Conservation (phyloP, 2,888 invertebrate species). For the Deilephila elpenor region DNA sequence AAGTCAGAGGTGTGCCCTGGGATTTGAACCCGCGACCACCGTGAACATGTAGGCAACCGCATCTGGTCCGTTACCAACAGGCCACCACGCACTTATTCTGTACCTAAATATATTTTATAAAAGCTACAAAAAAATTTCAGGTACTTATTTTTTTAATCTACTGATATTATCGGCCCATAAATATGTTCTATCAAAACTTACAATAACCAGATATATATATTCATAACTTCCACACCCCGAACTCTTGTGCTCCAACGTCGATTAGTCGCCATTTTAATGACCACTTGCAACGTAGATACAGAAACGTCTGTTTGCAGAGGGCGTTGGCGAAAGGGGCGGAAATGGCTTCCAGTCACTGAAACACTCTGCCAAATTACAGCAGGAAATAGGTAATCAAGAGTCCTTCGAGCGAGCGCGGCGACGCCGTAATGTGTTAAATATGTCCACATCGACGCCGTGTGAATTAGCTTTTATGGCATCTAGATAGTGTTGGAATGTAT, state of each 20-base stretch:
- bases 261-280: background rate
- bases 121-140: too few species aligned
- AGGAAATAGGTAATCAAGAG: slow-evolving; percentile 43
- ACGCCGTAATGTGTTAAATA: slow-evolving; percentile 15
- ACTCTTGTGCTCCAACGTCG: background rate
- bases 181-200: background rate
- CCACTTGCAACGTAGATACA: slow-evolving; percentile 17
- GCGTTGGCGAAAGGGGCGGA: slow-evolving; percentile 32
- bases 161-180: too few species aligned
- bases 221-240: background rate
- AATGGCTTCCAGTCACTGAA: slow-evolving; percentile 36
- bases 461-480: slow-evolving; percentile 10
- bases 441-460: slow-evolving; percentile 12
- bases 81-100: too few species aligned
- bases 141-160: too few species aligned
- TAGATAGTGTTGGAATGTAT: background rate
- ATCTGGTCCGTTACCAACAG: too few species aligned
- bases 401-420: slow-evolving; percentile 5
- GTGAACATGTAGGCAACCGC: too few species aligned
- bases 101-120: too few species aligned
- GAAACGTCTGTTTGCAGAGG: background rate
- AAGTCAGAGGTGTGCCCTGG: too few species aligned
- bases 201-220: background rate
- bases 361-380: slow-evolving; percentile 35
- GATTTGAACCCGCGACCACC: too few species aligned